Base-by-base conservation (phyloP, 1,140 invertebrate genomes). In the Bacillus rossius region DNA sequence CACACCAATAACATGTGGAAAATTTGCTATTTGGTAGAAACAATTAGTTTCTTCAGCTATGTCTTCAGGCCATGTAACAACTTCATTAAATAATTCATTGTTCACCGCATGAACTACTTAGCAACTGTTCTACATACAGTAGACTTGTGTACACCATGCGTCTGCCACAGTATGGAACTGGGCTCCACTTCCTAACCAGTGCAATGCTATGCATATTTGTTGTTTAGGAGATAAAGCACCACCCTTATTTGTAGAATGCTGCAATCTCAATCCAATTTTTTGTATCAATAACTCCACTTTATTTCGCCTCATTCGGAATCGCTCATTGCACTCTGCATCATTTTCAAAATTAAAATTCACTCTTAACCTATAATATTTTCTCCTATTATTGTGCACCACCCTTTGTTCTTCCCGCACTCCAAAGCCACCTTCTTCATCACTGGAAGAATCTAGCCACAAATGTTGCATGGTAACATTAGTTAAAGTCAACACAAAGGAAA, bases 111-210 rank as follows among this genome's bases (percentile, higher is more conserved):
- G 38, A 5, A 57, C 40, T 1, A 65, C 59, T 40, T 43, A 26
- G 55, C 47, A n/a, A 67, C 23, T 17, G 41, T 14, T 29, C 60
- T 25, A 40, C 59, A 64, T 16, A 66, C 62, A 10, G 60, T 67
- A 20, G 64, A 37, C 47, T 68, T 68, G 3, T n/a, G 17, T 16
- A 68, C 38, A 16, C 59, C 59, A 55, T 67, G 65, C 40, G 43
- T 64, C 64, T 5, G 40, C 63, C 38, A 65, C 40, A 10, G 8
- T 7, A 42, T 61, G 57, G 19, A 61, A 64, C 47, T 34, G 29
- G 4, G 29, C 29, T 34, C 10, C 29, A 34, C 4, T 34, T 34
- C 29, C 29, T 7, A 7, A 4, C 29, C 4, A 34, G 4, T 34
- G 29, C 29, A 10, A 10, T 34, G 29, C 10, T 34, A 34, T 34